Percentiles rank a stretch among this genome's conserved stretches.
Evolutionary conservation across 2,113 vertebrate genomes (phyloP).

Genomic region (Anthoscopus minutus): DNA sequence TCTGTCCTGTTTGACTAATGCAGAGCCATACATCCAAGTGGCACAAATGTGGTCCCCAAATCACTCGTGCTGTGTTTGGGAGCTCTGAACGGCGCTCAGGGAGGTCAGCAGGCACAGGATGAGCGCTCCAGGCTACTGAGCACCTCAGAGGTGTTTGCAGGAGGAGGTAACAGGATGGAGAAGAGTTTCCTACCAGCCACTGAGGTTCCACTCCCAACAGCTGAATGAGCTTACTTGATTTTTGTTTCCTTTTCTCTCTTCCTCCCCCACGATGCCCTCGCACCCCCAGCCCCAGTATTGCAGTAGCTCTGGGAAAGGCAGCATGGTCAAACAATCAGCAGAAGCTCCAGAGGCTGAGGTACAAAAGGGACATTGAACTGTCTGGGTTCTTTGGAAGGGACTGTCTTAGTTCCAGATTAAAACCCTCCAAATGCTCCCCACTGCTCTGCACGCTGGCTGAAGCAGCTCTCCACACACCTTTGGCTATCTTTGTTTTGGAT

Average conservation of each 20-base stretch:
- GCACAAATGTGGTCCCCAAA: not conserved
- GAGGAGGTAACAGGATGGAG: not conserved
- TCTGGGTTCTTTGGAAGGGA: not conserved
- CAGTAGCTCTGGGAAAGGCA: not conserved
- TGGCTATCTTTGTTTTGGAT: conserved; percentile 12
- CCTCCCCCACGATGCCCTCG: not conserved
- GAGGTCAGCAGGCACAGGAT: not conserved
- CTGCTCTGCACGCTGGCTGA: not conserved
- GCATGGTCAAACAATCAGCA: not conserved
- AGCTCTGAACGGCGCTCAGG: not conserved
- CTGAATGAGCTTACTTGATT: not conserved
- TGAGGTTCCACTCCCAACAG: not conserved
- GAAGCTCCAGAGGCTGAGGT: not conserved
- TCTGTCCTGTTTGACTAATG: not conserved
- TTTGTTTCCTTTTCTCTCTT: not conserved
- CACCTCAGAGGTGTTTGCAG: not conserved
- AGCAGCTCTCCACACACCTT: not conserved
- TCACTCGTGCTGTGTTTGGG: not conserved
- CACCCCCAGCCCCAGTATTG: accelerated
- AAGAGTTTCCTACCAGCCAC: not conserved
- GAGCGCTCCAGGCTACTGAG: not conserved
- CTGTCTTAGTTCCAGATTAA: conserved; percentile 14
- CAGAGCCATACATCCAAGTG: not conserved
- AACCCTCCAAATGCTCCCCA: not conserved
- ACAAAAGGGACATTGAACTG: not conserved